Evolutionary conservation across 2,113 vertebrate genomes (phyloP), one percentile per base, ranked within the genome.

Genomic region (Lepisosteus oculatus): DNA sequence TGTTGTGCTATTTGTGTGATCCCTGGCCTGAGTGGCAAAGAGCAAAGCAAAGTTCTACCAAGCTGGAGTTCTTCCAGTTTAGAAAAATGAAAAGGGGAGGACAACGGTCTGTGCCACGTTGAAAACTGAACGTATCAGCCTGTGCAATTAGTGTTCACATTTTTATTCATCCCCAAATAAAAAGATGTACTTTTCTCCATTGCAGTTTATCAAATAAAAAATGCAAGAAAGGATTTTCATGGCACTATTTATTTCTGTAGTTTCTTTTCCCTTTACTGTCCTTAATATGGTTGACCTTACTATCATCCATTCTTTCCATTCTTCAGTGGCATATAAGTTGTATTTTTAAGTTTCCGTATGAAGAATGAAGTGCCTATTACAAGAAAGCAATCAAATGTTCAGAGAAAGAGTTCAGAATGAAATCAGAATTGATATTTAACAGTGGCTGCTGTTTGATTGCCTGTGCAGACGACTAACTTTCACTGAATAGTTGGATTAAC

Each of bases 301-400:
- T 29, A 29, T 29, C 29, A 62, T 41, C 44, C 57, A 13, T 42
- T 61, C 45, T 55, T 61, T 54, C 41, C 11, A 59, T 59, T 13
- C 67, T 47, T 61, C 59, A 62, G 29, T 55, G 67, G n/a, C 1
- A 74, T 63, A 69, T 74, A 54, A 68, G 61, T 68, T 61, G 65
- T 12, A 59, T 43, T 65, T 41, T 68, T 67, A 72, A 68, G 61
- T 43, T 55, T 67, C 45, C 47, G 65, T 65, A 55, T 14, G 41
- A 55, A 64, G 57, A 63, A 66, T 54, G 59, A 57, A 13, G 54
- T 61, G 54, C 65, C 8, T 51, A 2, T 51, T 57, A 67, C 47
- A n/a, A 15, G 29, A 55, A 62, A 55, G 61, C 15, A 54, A 73
- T 41, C n/a, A 61, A 41, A 43, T 45, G 15, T 45, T 61, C 15